Evolutionary conservation across 37 sponge, comb jelly and placozoan genomes (phyloP), one percentile per base, ranked within the genome.

Genomic region (Geodia barretti): DNA sequence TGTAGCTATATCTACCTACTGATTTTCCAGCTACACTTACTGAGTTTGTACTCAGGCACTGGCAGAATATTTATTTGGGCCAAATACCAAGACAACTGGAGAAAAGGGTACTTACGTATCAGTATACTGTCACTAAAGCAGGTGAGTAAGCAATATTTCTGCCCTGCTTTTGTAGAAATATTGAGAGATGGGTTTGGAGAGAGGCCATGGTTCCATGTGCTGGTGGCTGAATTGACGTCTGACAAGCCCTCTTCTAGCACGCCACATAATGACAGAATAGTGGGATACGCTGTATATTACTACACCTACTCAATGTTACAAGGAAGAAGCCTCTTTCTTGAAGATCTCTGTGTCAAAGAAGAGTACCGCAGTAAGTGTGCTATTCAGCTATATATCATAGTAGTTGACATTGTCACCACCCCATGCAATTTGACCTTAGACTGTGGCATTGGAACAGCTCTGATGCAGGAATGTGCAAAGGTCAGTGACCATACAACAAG

Each of bases 271-370:
- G 60, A 37, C 1, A 24, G 41, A 0, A 31, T 76, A 17, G 54
- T 47, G 54, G 54, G 54, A 11, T 69, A 37, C 35, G 54, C 54
- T 47, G 11, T 47, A 14, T 90, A 80, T 68, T 81, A 63, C 82
- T 72, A 43, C 66, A 76, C 82, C 72, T 90, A 80, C 61, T 85
- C 86, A 2, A 90, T 86, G 17, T 90, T 86, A 86, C 36, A 74
- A 5, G 90, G 90, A 11, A 60, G 65, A 20, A 33, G 37, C 25
- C 58, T 90, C 37, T 79, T 58, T 47, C 0, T 90, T 37, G 86
- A 85, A 47, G 90, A 90, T 72, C 38, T 90, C 29, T 90, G 80
- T 75, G 80, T 90, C 8, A 29, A 28, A 40, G 72, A 59, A 19
- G 82, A 80, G 26, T 77, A 81, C 39, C 74, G 86, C 65, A 31